These are phyloP conservation scores for Oophaga sylvatica DNA, from an alignment of 2,797 vertebrate species.

Conservation along the genomic window DNA sequence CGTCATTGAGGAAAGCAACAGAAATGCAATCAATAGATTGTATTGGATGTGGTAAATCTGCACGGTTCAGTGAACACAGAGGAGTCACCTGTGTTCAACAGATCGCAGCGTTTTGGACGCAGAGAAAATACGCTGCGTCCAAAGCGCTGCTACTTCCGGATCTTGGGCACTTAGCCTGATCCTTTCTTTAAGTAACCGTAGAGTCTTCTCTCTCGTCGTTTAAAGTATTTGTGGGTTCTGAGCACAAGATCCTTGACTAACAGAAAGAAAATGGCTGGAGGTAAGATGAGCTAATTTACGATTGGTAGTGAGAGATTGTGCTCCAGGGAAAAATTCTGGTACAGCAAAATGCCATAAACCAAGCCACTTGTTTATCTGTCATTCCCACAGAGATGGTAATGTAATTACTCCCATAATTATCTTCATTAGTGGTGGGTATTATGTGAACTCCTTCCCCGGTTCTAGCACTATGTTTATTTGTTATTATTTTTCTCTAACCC, in stretches of 20 bases:
- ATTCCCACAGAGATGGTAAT: constrained; percentile 99
- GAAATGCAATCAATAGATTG: too few species aligned
- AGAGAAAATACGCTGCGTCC: too few species aligned
- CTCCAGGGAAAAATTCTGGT: constrained; percentile 80
- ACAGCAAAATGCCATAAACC: constrained; percentile 85
- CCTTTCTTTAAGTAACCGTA: too few species aligned
- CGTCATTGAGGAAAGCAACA: too few species aligned
- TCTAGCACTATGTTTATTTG: constrained; percentile 77
- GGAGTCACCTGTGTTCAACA: too few species aligned
- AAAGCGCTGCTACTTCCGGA: too few species aligned
- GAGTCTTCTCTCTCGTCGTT: too few species aligned
- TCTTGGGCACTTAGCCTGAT: too few species aligned
- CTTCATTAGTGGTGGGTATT: constrained; percentile 98
- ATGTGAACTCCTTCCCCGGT: constrained; percentile 84
- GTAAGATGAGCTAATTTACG: constrained; percentile 78
- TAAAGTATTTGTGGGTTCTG: constrained; percentile 60
- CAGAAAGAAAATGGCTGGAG: constrained; percentile 75
- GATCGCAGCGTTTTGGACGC: too few species aligned
- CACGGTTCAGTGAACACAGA: too few species aligned
- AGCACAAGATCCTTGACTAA: constrained; percentile 72
- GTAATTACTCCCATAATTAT: constrained; percentile 98
- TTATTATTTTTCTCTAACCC: constrained; percentile 70
- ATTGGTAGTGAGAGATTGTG: constrained; percentile 74
- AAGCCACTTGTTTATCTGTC: constrained; percentile 97
- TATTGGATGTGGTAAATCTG: too few species aligned